Percentiles rank a stretch among this genome's conserved stretches.
phyloP scores from a whole-genome alignment of 2,797 vertebrate species.

The Lutjanus argentimaculatus region DNA sequence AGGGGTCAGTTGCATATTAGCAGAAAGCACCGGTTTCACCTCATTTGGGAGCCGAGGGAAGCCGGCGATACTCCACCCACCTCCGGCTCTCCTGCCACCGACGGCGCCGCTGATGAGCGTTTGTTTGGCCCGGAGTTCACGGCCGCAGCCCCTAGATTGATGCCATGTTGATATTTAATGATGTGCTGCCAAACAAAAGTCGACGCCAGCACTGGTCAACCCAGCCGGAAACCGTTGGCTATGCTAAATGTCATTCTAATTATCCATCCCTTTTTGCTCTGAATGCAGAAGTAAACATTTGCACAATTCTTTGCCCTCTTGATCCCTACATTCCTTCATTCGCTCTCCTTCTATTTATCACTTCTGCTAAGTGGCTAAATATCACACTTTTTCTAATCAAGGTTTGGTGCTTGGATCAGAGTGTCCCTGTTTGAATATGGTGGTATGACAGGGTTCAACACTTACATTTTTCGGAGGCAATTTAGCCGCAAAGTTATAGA shows the following conservation, averaged over 20 bases:
- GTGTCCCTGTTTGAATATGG: background rate
- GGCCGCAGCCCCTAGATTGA: conserved; percentile 71
- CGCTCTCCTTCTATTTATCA: conserved; percentile 2
- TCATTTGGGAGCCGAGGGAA: conserved; percentile 67
- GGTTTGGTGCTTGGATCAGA: background rate
- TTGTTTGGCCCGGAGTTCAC: conserved; percentile 79
- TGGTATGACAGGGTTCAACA: background rate
- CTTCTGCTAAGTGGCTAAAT: conserved; percentile 31
- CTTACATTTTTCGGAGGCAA: background rate
- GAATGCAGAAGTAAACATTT: conserved; percentile 82
- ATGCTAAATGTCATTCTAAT: conserved; percentile 88
- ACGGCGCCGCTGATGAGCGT: conserved; percentile 73
- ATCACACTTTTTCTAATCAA: background rate
- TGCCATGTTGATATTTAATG: conserved; percentile 87
- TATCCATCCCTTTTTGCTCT: conserved; percentile 70
- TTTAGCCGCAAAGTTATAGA: background rate
- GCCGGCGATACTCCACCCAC: conserved; percentile 50
- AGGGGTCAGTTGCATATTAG: conserved; percentile 69
- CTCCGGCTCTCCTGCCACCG: conserved; percentile 49
- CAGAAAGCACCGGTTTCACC: conserved; percentile 48
- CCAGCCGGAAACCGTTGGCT: conserved; percentile 47
- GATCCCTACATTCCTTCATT: conserved; percentile 24
- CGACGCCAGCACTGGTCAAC: conserved; percentile 45
- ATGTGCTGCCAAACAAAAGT: conserved; percentile 75
- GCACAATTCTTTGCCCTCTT: conserved; percentile 62